Conservation (phyloP, 2,797 vertebrate genomes). For the Alosa sapidissima region DNA sequence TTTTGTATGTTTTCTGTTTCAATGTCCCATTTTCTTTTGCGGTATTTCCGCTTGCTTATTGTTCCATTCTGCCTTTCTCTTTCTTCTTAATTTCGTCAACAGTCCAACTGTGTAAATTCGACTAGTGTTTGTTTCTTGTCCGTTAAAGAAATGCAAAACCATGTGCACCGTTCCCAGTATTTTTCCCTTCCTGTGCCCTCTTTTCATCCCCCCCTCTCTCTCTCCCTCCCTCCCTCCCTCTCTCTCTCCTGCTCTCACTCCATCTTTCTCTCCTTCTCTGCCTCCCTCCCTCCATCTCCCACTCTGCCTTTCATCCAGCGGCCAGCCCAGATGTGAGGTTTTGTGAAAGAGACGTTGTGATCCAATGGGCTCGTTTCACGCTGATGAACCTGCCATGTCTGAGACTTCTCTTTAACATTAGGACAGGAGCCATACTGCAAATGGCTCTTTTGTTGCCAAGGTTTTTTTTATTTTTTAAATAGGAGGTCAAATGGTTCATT, state of each 20-base stretch:
- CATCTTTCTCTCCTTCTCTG: background rate
- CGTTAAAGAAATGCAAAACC: background rate
- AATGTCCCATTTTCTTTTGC: background rate
- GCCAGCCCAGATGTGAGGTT: constrained; percentile 9
- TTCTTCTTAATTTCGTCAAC: background rate
- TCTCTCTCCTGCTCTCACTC: background rate
- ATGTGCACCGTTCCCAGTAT: background rate
- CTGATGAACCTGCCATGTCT: background rate
- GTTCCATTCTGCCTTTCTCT: no score
- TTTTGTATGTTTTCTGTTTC: background rate
- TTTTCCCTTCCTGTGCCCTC: background rate
- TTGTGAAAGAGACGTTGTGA: background rate
- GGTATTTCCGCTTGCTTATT: background rate
- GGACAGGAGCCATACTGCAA: constrained; percentile 6
- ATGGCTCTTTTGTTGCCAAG: background rate
- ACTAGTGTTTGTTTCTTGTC: background rate
- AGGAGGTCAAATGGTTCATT: background rate
- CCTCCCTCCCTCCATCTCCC: background rate
- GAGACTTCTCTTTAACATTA: background rate
- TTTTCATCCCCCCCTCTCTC: background rate
- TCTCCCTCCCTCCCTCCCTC: background rate
- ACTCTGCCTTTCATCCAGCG: constrained; percentile 1
- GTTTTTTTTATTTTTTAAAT: background rate
- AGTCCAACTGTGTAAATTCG: background rate
- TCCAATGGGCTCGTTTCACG: constrained; percentile 3